Evolutionary conservation across 2,113 vertebrate genomes (phyloP), one percentile per base, ranked within the genome.

Genomic region (Arenaria interpres): DNA sequence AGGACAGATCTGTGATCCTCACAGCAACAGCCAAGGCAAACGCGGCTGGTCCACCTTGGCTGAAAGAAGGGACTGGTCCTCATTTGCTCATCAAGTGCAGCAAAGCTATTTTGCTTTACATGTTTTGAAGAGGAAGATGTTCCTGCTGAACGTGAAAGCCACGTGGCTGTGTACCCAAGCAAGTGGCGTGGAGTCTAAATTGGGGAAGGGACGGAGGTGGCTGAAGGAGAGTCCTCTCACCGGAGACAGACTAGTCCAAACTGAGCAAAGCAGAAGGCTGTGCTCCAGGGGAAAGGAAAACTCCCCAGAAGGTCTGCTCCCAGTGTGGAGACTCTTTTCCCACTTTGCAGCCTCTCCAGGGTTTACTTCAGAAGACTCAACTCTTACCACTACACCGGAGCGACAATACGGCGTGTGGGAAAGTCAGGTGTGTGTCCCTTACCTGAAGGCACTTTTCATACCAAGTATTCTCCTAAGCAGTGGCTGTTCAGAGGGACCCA

Each of bases 21-120:
- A 5, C 33, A 81, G 60, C 68, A 93, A 69, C 48, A 7, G 60
- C 64, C 3, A 20, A 73, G 30, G 68, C 25, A 72, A 45, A 27
- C 5, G 3, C 0, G 4, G 39, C 57, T 57, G 50, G 48, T 32
- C 28, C 1, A 6, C 51, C 57, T 32, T 2, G 28, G 6, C 63
- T 89, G 48, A 27, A 73, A 43, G 67, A 90, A 88, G 35, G 46
- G 67, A 20, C 43, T 33, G 23, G 17, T 51, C 69, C 48, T 51
- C 62, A 20, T 20, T 12, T 46, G 72, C 51, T 88, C 62, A 25
- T 9, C 19, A 54, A 53, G 62, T 21, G 13, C 78, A 75, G 39
- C 4, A 12, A 63, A 46, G 46, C 74, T 73, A 21, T 11, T 74
- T 41, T 13, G 23, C 37, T 93, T 45, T 4, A 59, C 28, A 3